These are phyloP conservation scores for Cardiocondyla obscurior DNA, from an alignment of 1,140 invertebrate species.

Conservation along the genomic window DNA sequence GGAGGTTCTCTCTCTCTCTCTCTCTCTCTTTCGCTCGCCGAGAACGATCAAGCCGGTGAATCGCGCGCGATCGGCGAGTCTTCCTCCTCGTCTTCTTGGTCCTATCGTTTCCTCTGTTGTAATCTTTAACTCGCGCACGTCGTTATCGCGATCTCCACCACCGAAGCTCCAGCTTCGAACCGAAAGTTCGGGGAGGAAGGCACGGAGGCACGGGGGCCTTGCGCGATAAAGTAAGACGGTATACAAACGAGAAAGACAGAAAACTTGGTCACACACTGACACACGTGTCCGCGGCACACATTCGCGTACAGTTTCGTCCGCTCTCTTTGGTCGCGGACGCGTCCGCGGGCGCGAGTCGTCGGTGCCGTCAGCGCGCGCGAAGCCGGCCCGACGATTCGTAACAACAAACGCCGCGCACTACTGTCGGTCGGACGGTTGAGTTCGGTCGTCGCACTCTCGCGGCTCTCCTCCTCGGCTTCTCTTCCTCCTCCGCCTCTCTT, in stretches of 20 bases:
- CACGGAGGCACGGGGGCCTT: background rate
- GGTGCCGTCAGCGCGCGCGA: constrained; percentile 24
- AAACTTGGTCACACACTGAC: constrained; percentile 53
- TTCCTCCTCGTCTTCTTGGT: background rate
- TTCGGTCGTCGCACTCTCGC: constrained; percentile 72
- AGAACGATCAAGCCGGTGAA: constrained; percentile 45
- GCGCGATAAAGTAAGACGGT: background rate
- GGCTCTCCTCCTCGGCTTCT: constrained; percentile 66
- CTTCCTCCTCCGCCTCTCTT: constrained; percentile 57
- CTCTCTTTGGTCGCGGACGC: background rate
- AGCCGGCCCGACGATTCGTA: constrained; percentile 61
- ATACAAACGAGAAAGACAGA: background rate
- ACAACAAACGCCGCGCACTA: constrained; percentile 70
- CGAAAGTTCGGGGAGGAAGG: background rate
- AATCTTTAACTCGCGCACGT: background rate
- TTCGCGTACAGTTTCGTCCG: constrained; percentile 31
- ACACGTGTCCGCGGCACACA: constrained; percentile 32
- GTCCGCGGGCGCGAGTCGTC: background rate
- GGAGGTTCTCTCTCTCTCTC: constrained; percentile 55
- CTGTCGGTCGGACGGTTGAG: constrained; percentile 54
- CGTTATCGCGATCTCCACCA: background rate
- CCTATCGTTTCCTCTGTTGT: background rate
- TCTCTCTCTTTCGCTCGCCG: constrained; percentile 56
- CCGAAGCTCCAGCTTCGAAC: background rate
- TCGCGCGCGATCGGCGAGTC: constrained; percentile 36